Percentiles rank a stretch among this genome's conserved stretches.
phyloP scores from a whole-genome alignment of 2,888 invertebrate species.

The Scaptomyza cyrtandrae region DNA sequence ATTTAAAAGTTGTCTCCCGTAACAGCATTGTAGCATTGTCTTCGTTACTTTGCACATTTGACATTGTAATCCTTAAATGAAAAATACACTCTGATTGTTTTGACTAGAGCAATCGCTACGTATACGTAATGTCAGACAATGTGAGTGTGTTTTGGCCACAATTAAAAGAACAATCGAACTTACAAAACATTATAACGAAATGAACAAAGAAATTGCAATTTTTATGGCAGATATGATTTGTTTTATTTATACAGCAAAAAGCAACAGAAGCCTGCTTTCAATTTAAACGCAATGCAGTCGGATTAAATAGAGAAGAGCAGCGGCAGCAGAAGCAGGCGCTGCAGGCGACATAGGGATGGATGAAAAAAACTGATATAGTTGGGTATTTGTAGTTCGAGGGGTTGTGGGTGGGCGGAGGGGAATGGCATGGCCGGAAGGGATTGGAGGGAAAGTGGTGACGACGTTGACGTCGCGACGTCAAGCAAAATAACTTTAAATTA shows the following conservation, averaged over 20 bases:
- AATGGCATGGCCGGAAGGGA: neutral
- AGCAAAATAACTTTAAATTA: constrained; percentile 79
- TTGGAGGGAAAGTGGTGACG: constrained; percentile 10
- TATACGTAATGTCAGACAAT: constrained; percentile 19
- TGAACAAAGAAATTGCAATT: constrained; percentile 2
- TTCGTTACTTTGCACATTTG: neutral
- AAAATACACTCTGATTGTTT: neutral
- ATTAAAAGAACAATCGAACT: constrained; percentile 11
- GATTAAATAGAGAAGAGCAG: constrained; percentile 66
- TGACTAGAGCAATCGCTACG: neutral
- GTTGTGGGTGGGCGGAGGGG: too few species aligned
- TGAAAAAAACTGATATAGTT: constrained; percentile 6
- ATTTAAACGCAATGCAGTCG: constrained; percentile 69
- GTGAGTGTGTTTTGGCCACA: constrained; percentile 1
- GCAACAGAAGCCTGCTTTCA: constrained; percentile 54
- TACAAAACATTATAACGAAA: neutral
- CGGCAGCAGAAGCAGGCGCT: constrained; percentile 29
- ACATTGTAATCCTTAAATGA: neutral
- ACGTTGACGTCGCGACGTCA: constrained; percentile 50
- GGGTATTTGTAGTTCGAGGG: neutral
- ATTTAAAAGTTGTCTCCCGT: neutral
- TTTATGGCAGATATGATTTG: neutral
- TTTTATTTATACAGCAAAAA: constrained; percentile 61
- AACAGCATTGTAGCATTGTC: neutral
- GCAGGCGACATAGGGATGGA: constrained; percentile 27